Percentiles rank a stretch among this genome's conserved stretches.
Evolutionary conservation across 2,888 invertebrate species (phyloP).

Genomic region (Portevinia maculata): DNA sequence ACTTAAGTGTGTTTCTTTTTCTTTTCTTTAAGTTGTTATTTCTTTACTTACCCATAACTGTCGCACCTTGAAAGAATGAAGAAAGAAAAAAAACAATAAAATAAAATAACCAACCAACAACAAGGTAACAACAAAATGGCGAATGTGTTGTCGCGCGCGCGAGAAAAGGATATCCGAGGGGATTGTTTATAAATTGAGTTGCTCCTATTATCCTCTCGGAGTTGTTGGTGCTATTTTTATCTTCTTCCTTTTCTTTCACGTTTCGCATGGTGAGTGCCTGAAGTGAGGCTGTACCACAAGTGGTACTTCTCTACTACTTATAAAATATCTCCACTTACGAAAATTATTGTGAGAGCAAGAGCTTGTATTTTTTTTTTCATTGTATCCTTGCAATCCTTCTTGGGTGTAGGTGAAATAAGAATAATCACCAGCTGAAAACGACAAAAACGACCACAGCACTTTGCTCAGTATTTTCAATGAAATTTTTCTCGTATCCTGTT

Average conservation of each 20-base stretch:
- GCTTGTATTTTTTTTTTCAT: constrained; percentile 44
- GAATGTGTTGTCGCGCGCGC: constrained; percentile 46
- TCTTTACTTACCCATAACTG: constrained; percentile 47
- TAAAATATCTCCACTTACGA: constrained; percentile 68
- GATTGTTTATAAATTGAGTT: constrained; percentile 55
- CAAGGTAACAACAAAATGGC: constrained; percentile 44
- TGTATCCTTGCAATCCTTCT: constrained; percentile 3
- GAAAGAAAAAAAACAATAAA: constrained; percentile 22
- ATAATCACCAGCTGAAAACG: constrained; percentile 53
- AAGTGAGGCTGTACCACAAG: constrained; percentile 56
- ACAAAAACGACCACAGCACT: constrained; percentile 37
- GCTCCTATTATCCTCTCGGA: constrained; percentile 12
- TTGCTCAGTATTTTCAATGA: constrained; percentile 28
- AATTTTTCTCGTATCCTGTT: constrained; percentile 59
- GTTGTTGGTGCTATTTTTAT: constrained; percentile 2
- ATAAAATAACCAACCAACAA: constrained; percentile 38
- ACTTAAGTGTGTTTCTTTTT: constrained; percentile 49
- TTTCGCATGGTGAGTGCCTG: constrained; percentile 10
- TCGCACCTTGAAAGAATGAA: constrained; percentile 28
- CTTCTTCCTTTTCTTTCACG: not conserved
- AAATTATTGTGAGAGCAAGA: constrained; percentile 62
- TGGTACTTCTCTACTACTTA: constrained; percentile 68
- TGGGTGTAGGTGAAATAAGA: constrained; percentile 9
- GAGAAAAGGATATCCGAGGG: constrained; percentile 61
- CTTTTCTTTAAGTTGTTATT: too few species aligned